Conservation (phyloP, 2,888 invertebrate genomes). For the Troides aeacus region DNA sequence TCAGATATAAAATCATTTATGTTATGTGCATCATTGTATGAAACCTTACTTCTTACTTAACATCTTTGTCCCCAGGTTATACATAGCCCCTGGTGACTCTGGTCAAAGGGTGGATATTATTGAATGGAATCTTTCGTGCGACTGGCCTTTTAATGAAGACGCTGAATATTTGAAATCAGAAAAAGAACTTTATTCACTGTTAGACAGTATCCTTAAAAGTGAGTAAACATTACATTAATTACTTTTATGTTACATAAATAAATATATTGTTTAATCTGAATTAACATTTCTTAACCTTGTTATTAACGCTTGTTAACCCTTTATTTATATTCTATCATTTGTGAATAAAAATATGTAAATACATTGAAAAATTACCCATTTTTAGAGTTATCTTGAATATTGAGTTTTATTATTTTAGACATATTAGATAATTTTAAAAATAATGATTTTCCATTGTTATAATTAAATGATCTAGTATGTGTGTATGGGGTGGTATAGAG, state of each 20-base stretch:
- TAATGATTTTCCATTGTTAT: no score
- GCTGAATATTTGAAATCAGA: slow-evolving; percentile 58
- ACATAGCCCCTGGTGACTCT: slow-evolving; percentile 53
- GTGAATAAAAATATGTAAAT: no score
- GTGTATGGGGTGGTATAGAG: no score
- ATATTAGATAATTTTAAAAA: no score
- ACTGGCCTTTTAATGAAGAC: slow-evolving; percentile 66
- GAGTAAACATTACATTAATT: slow-evolving; percentile 41
- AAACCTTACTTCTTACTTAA: not conserved
- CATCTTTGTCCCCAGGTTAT: slow-evolving; percentile 51
- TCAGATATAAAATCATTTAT: no score
- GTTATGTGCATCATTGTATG: not conserved
- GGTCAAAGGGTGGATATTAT: slow-evolving; percentile 64
- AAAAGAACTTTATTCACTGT: slow-evolving; percentile 51
- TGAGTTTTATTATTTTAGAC: no score
- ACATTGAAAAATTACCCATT: no score
- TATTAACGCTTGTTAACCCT: no score
- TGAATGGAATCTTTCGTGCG: slow-evolving; percentile 67
- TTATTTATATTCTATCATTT: no score
- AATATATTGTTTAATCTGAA: not conserved
- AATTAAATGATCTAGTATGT: no score
- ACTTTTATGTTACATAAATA: not conserved
- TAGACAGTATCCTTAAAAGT: slow-evolving; percentile 67
- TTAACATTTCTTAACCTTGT: no score
- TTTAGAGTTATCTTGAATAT: no score